phyloP scores from a whole-genome alignment of 2,797 vertebrate genomes.

The Eurystomus glaucurus region DNA sequence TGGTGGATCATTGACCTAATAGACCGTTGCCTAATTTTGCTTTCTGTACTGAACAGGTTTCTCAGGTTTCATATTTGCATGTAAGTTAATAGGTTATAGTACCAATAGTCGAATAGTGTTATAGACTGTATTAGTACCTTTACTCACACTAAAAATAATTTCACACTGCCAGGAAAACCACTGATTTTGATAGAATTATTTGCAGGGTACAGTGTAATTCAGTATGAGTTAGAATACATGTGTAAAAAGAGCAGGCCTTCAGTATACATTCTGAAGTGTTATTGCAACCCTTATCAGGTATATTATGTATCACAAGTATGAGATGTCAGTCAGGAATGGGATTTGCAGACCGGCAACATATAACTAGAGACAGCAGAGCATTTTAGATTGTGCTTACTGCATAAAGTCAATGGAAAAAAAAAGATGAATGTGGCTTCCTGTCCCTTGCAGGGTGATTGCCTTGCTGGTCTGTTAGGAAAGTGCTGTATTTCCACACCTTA shows the following conservation, averaged over 20 bases:
- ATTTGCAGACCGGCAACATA: background rate
- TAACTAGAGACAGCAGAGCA: background rate
- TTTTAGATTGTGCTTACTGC: background rate
- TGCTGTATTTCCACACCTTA: background rate
- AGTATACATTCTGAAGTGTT: background rate
- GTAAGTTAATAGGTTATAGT: background rate
- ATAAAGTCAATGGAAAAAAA: background rate
- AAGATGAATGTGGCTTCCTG: background rate
- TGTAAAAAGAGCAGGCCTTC: background rate
- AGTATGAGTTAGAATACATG: background rate
- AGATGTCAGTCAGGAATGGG: background rate
- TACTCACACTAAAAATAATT: background rate
- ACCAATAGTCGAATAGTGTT: background rate
- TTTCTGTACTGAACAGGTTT: background rate
- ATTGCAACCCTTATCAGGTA: background rate
- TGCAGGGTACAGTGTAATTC: background rate
- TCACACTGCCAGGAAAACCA: background rate
- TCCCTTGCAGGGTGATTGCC: background rate
- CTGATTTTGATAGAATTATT: constrained; percentile 18
- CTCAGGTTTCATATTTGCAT: background rate
- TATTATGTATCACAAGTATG: background rate
- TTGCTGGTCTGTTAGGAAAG: background rate
- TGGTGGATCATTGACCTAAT: background rate
- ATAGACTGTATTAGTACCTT: background rate
- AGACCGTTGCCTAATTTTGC: background rate